These are phyloP conservation scores for Drosophila mercatorum DNA, from an alignment of 2,888 invertebrate genomes.

Conservation along the genomic window DNA sequence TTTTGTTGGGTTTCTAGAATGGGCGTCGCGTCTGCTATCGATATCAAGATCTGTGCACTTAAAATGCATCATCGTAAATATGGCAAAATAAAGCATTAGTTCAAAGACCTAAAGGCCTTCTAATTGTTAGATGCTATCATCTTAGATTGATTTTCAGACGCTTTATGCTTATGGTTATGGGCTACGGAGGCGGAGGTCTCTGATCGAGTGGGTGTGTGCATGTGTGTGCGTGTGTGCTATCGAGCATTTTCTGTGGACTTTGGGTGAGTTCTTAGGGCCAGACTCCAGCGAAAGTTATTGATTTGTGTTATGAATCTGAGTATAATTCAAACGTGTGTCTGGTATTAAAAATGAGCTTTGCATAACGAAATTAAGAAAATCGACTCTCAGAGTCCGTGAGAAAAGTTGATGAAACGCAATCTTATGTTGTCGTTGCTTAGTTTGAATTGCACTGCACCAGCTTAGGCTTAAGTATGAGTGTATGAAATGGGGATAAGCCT, in stretches of 20 bases:
- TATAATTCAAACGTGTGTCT: not conserved
- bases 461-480: not conserved
- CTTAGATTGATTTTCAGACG: constrained; percentile 33
- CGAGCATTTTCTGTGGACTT: not conserved
- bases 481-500: not conserved
- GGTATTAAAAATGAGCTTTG: not conserved
- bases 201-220: not conserved
- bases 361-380: not conserved
- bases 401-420: not conserved
- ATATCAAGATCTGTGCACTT: constrained; percentile 53
- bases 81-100: constrained; percentile 65
- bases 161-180: constrained; percentile 40
- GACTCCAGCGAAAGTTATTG: constrained; percentile 30
- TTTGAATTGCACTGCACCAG: not conserved
- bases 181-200: constrained; percentile 34
- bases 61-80: constrained; percentile 74
- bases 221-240: constrained; percentile 6
- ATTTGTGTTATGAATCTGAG: not conserved
- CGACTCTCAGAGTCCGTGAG: not conserved
- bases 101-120: constrained; percentile 47
- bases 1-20: constrained; percentile 27
- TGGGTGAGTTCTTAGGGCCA: constrained; percentile 8
- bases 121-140: constrained; percentile 58
- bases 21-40: constrained; percentile 52
- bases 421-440: not conserved